A percentile compares a stretch with the other conserved stretches of the same genome.
These are phyloP conservation scores for Zaprionus lachaisei DNA, from an alignment of 1,140 invertebrate genomes.

Conservation along the genomic window DNA sequence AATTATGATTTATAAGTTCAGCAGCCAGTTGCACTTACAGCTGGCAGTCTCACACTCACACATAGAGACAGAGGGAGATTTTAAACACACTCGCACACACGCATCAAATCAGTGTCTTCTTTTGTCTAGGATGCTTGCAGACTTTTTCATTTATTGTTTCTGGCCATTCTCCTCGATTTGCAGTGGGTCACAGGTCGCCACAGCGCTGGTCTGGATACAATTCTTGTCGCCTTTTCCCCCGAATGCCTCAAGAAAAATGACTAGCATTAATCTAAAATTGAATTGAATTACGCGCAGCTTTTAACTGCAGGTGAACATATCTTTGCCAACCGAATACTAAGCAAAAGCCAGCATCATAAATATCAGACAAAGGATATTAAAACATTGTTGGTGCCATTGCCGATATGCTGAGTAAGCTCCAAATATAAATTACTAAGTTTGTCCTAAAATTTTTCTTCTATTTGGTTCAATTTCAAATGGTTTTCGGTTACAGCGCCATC, in stretches of 20 bases:
- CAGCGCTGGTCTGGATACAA: too few species aligned
- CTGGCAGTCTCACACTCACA: conserved; percentile 33
- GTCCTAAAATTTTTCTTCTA: not conserved
- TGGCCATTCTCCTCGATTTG: conserved; percentile 65
- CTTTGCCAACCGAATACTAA: conserved; percentile 22
- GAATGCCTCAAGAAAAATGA: conserved; percentile 34
- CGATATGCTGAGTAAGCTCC: conserved; percentile 12
- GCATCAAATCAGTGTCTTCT: conserved; percentile 43
- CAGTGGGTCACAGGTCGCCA: conserved; percentile 40
- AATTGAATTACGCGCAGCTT: conserved; percentile 65
- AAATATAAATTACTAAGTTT: not conserved
- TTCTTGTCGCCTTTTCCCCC: conserved; percentile 9
- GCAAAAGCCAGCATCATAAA: conserved; percentile 37
- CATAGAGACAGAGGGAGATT: conserved; percentile 1
- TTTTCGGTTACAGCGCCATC: not conserved
- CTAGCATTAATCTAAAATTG: conserved; percentile 48
- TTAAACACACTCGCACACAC: conserved; percentile 11
- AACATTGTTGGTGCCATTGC: not conserved
- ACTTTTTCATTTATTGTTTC: conserved; percentile 62
- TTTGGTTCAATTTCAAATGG: not conserved
- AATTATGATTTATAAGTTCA: conserved; percentile 81
- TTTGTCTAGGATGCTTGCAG: conserved; percentile 17
- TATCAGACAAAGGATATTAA: conserved; percentile 14
- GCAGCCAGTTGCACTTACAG: conserved; percentile 60
- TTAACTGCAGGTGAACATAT: conserved; percentile 46